Evolutionary conservation across 23 tunicate genomes (phyloP), one percentile per base, ranked within the genome.

Genomic region (Trididemnum nubilum): DNA sequence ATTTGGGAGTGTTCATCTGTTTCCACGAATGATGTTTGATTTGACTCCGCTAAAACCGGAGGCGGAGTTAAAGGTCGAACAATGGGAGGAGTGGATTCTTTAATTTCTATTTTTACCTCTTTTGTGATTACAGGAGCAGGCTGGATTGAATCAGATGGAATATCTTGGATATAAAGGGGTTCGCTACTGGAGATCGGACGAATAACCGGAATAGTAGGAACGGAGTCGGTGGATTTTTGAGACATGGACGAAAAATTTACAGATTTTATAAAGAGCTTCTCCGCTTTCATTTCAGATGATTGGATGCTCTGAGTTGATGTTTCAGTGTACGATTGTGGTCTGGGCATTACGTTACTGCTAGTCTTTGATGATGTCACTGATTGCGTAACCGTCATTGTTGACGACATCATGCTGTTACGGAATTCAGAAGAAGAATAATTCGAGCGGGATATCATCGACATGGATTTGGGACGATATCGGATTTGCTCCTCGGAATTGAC

Each of bases 91-190:
- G 67, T 22, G 18, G 26, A 3, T 24, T 61, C 67, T 61, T 61
- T 61, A 7, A 31, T 33, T 67, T 32, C 74, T 5, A 67, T 33
- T 33, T 67, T 33, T 7, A 67, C 5, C 7, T 67, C 21, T 5
- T 33, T 67, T 32, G 31, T 32, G 38, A 7, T 7, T 12, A n/a
- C 4, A 31, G 38, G 38, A 67, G 37, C 38, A 30, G 3, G 18
- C 33, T 9, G 38, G 37, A 33, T 4, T 31, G 74, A 38, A 31
- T 67, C 74, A 24, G 26, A 21, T n/a, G 67, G 67, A 31, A 67
- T 32, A 9, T 67, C 74, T n/a, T 67, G 74, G 38, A 67, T 67
- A 24, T 67, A 67, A 37, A 67, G 22, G 22, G 74, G 74, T n/a
- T 67, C 74, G 38, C 74, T 67, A 38, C 74, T 67, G 22, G 38